These are phyloP conservation scores for Daphoenositta chrysoptera DNA, from an alignment of 2,113 vertebrate species.

Conservation along the genomic window DNA sequence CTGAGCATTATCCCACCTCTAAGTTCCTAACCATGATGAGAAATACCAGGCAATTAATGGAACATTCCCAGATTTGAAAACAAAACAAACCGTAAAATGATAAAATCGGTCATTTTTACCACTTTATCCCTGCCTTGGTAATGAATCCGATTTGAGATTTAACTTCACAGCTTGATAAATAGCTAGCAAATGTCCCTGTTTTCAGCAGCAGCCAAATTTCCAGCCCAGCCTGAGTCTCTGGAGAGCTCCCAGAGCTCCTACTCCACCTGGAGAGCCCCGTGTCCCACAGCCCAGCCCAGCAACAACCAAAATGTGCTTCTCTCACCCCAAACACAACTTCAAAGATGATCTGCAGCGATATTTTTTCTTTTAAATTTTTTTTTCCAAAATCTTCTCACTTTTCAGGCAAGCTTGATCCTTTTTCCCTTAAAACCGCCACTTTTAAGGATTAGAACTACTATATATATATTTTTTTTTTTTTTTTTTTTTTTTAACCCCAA, in stretches of 20 bases:
- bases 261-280: background rate
- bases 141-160: background rate
- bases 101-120: background rate
- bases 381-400: background rate
- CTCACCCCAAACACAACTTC: background rate
- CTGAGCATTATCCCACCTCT: background rate
- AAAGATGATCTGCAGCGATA: background rate
- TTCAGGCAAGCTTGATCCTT: background rate
- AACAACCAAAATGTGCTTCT: background rate
- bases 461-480: too few species aligned
- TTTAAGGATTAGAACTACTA: background rate
- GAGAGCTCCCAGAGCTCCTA: background rate
- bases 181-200: background rate
- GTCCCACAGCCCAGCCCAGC: background rate
- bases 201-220: background rate
- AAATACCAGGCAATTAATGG: background rate
- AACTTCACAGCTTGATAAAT: background rate
- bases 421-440: background rate
- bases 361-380: background rate
- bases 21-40: background rate
- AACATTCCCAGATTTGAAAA: background rate
- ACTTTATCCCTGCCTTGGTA: background rate
- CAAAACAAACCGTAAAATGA: background rate
- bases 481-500: too few species aligned
- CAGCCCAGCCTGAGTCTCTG: background rate